phyloP scores from a whole-genome alignment of 2,888 invertebrate genomes.

The Xylota sylvarum region DNA sequence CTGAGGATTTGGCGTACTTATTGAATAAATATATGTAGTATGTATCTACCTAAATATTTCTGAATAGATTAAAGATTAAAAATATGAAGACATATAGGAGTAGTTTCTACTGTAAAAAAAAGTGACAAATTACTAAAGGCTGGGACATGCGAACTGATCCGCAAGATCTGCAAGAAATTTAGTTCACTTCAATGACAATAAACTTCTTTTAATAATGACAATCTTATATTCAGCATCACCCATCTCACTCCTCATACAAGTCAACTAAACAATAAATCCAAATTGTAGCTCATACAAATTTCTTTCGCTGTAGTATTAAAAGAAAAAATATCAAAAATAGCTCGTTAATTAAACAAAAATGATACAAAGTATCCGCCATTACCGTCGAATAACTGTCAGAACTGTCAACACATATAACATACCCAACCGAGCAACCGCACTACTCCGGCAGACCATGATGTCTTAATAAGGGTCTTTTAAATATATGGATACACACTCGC shows the following conservation, averaged over 20 bases:
- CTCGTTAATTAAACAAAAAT: slow-evolving; percentile 53
- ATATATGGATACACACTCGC: slow-evolving; percentile 20
- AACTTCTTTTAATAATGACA: not conserved
- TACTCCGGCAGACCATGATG: slow-evolving; percentile 29
- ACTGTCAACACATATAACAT: slow-evolving; percentile 63
- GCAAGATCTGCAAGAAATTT: no score
- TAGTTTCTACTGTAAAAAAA: no score
- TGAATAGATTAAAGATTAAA: no score
- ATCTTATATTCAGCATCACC: not conserved
- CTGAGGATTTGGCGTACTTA: no score
- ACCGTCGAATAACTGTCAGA: slow-evolving; percentile 69
- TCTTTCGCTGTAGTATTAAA: slow-evolving; percentile 5
- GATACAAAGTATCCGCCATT: slow-evolving; percentile 58
- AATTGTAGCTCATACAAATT: not conserved
- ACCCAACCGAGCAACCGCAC: slow-evolving; percentile 41
- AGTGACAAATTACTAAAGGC: no score
- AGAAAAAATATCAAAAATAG: slow-evolving; percentile 5
- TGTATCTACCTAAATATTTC: no score
- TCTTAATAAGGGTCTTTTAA: slow-evolving; percentile 59
- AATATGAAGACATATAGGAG: no score
- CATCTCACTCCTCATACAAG: not conserved
- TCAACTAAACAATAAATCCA: slow-evolving; percentile 6
- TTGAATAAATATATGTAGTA: no score
- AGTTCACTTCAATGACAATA: not conserved
- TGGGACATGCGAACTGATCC: no score